Base-by-base conservation (phyloP, 2,113 vertebrate genomes). In the Trematocara nigrifrons region DNA sequence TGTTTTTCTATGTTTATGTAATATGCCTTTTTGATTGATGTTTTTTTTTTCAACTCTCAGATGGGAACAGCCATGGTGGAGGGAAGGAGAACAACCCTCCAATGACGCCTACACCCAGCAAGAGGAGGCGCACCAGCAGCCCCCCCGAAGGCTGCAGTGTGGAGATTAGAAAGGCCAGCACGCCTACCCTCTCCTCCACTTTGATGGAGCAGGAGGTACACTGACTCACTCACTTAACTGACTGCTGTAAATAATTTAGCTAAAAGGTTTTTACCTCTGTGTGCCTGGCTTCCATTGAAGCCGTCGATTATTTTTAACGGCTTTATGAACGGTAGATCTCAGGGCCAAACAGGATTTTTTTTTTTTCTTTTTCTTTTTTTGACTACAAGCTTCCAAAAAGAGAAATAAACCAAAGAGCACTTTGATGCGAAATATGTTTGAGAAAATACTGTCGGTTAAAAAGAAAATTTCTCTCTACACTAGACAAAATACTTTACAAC, bases 31-130 rank as follows among this genome's bases (percentile, higher is more conserved):
- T 87, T 82, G 18, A 84, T 76, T 18, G 11, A 7, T 69, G 45
- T 2, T 13, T 82, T 42, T 47, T 15, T 18, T 16, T 15, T 3
- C 0, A 33, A 26, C 29, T 74, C 78, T 80, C 91, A 96, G 96
- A 92, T 89, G 86, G 29, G 22, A 54, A 56, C 81, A 81, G 69
- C 38, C 31, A n/a, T 69, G 59, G 81, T 8, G 76, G 31, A 86
- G 89, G 82, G n/a, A 96, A 95, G 80, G 95, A 97, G 85, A 96
- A 96, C 92, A 57, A 82, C 83, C 81, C 87, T 33, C 87, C 86
- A n/a, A 16, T 22, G 35, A 85, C 84, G 2, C 93, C 95, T 35
- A 81, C 91, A 20, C 81, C 85, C 61, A 89, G 81, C 13, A 97
- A 96, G 91, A 95, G 90, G 85, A 93, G 93, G 71, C 86, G 93